Conservation (phyloP, 1,140 invertebrate genomes). For the Coenobita brevimanus region DNA sequence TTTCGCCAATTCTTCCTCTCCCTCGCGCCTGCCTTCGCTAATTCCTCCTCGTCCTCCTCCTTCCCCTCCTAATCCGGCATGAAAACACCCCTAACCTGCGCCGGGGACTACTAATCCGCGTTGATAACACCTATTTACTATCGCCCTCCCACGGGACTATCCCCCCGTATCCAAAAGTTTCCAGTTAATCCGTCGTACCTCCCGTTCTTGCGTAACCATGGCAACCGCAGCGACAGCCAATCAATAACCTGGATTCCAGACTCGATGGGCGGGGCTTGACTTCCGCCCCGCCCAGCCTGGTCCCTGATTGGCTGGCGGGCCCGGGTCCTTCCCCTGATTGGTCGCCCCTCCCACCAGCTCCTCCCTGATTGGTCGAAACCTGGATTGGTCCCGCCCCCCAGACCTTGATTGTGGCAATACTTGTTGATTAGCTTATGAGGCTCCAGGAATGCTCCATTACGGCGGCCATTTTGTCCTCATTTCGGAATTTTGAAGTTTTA, state of each 20-base stretch:
- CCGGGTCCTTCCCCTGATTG: slow-evolving; percentile 5
- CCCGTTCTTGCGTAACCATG: slow-evolving; percentile 54
- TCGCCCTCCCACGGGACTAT: slow-evolving; percentile 57
- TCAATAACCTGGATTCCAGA: slow-evolving; percentile 64
- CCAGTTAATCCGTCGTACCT: slow-evolving; percentile 51
- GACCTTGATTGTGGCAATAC: slow-evolving; percentile 61
- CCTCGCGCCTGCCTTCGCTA: no score
- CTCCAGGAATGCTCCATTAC: slow-evolving; percentile 60
- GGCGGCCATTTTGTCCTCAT: slow-evolving; percentile 62
- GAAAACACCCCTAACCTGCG: slow-evolving; percentile 20
- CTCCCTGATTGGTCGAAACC: slow-evolving; percentile 28
- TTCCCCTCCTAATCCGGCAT: slow-evolving; percentile 2
- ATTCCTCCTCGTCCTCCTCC: no score
- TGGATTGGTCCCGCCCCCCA: slow-evolving; percentile 28
- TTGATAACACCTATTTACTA: slow-evolving; percentile 64
- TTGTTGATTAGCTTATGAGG: slow-evolving; percentile 66
- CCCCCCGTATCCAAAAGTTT: slow-evolving; percentile 64
- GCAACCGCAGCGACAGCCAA: slow-evolving; percentile 52
- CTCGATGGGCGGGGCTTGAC: slow-evolving; percentile 26
- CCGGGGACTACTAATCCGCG: slow-evolving; percentile 56
- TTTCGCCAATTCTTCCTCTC: no score
- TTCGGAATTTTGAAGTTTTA: slow-evolving; percentile 44
- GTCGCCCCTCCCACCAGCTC: no score
- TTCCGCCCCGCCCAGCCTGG: slow-evolving; percentile 13
- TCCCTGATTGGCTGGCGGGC: slow-evolving; percentile 7